Percentiles rank a stretch among this genome's conserved stretches.
These are phyloP conservation scores for Lucifuga dentata DNA, from an alignment of 2,113 vertebrate genomes.

Conservation along the genomic window DNA sequence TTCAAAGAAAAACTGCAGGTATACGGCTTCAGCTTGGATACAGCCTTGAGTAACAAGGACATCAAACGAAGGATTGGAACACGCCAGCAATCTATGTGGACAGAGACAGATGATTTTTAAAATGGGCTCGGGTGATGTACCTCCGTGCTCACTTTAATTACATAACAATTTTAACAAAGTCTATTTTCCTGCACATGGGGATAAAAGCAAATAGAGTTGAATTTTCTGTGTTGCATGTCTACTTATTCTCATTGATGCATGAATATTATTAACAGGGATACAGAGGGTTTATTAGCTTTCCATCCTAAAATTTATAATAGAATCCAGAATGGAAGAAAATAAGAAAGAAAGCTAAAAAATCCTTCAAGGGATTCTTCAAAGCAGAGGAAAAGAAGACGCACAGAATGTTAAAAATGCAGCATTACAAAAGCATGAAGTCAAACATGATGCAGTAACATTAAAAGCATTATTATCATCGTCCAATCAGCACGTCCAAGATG, in stretches of 20 bases:
- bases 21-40: neutral
- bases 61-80: neutral
- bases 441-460: too few species aligned
- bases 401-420: too few species aligned
- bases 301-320: slow-evolving; percentile 47
- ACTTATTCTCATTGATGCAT: slow-evolving; percentile 15
- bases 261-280: slow-evolving; percentile 42
- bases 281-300: slow-evolving; percentile 55
- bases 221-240: slow-evolving; percentile 9
- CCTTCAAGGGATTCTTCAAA: slow-evolving; percentile 9
- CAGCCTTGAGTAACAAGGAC: slow-evolving; percentile 12
- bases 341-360: slow-evolving; percentile 32
- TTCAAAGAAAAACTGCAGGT: slow-evolving; percentile 14
- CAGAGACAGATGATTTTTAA: neutral
- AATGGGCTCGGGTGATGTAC: too few species aligned
- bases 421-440: too few species aligned
- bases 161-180: too few species aligned
- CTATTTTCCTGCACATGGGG: slow-evolving; percentile 14
- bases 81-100: neutral
- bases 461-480: too few species aligned
- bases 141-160: too few species aligned
- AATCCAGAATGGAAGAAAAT: slow-evolving; percentile 30
- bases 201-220: slow-evolving; percentile 36
- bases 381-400: neutral
- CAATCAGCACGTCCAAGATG: too few species aligned